phyloP scores from a whole-genome alignment of 2,113 vertebrate species.

The Dicerorhinus sumatrensis region DNA sequence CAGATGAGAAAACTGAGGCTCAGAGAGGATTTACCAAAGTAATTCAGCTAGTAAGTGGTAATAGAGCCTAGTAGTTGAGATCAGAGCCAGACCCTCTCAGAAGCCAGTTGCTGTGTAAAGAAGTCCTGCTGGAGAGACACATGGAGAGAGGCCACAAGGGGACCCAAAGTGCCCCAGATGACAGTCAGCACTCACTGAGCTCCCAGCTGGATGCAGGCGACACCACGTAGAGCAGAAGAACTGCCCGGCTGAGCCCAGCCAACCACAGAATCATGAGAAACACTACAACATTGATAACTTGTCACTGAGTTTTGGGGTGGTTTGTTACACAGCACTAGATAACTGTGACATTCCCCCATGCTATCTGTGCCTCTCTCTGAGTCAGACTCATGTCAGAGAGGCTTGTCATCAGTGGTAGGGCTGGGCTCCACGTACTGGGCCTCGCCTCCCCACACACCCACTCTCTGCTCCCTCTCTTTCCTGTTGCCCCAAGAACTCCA shows the following conservation, averaged over 20 bases:
- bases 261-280: not conserved
- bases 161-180: too few relatives aligned
- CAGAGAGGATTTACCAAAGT: not conserved
- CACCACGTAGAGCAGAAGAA: not conserved
- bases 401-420: not conserved
- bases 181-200: too few relatives aligned
- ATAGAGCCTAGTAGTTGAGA: not conserved
- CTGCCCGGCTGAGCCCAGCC: not conserved
- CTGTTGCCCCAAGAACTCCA: not conserved
- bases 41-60: not conserved
- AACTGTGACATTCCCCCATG: not conserved
- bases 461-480: not conserved
- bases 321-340: not conserved
- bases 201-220: not conserved
- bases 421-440: not conserved
- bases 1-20: not conserved
- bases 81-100: not conserved
- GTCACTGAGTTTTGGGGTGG: not conserved
- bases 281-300: not conserved
- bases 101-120: too few relatives aligned
- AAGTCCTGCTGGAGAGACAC: too few relatives aligned
- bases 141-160: too few relatives aligned
- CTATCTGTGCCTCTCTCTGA: not conserved
- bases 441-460: not conserved
- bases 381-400: not conserved